Conservation (phyloP, 2,113 vertebrate genomes). For the Xenopus laevis region DNA sequence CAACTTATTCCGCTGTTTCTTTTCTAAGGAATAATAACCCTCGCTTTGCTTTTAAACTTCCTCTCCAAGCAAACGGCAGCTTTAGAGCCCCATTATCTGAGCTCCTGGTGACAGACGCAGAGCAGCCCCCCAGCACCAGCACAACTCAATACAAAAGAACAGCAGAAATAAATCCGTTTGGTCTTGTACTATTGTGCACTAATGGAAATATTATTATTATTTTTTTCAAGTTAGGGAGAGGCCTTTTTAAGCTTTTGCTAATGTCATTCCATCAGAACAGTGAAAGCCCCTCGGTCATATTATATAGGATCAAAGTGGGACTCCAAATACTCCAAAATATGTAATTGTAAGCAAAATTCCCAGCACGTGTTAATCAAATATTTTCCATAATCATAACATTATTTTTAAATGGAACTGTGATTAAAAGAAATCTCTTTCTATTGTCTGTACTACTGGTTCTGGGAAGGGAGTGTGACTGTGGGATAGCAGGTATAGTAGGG, state of each 20-base stretch:
- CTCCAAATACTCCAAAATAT: too few species aligned
- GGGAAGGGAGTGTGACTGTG: too few species aligned
- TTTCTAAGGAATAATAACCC: constrained; percentile 15
- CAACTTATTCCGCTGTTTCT: neutral
- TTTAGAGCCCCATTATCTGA: constrained; percentile 13
- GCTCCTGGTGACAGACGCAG: constrained; percentile 37
- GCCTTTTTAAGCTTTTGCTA: neutral
- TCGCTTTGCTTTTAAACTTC: constrained; percentile 24
- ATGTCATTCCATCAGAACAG: constrained; percentile 8
- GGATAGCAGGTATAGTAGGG: too few species aligned
- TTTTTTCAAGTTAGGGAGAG: neutral
- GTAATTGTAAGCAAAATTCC: too few species aligned
- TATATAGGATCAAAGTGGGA: too few species aligned
- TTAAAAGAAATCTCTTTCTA: too few species aligned
- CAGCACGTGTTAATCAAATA: too few species aligned
- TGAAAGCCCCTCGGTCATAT: neutral
- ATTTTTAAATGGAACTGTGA: too few species aligned
- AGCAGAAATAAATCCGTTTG: neutral
- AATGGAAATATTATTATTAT: constrained; percentile 12
- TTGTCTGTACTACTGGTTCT: too few species aligned
- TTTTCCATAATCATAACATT: too few species aligned
- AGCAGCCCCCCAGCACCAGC: neutral
- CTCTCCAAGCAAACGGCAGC: neutral
- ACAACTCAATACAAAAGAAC: constrained; percentile 19
- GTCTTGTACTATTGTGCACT: constrained; percentile 4